Conservation (phyloP, 2,888 invertebrate genomes). For the Agriopis aurantiaria region DNA sequence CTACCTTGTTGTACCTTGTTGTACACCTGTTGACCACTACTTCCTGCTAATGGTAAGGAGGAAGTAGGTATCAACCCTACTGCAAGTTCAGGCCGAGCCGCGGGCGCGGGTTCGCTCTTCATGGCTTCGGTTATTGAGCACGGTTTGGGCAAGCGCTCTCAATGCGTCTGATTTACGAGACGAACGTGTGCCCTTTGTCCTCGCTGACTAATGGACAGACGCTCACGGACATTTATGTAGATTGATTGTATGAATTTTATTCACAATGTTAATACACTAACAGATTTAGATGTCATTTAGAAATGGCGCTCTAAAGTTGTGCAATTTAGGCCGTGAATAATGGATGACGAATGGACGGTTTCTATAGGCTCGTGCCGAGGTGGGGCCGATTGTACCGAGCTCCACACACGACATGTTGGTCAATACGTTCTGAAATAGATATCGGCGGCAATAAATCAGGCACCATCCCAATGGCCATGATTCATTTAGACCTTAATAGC, state of each 20-base stretch:
- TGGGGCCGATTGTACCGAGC: conserved; percentile 72
- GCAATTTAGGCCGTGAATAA: conserved; percentile 86
- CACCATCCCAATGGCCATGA: conserved; percentile 47
- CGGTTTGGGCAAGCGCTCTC: conserved; percentile 83
- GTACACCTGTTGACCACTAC: not conserved
- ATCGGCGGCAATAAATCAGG: conserved; percentile 44
- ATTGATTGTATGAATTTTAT: conserved; percentile 87
- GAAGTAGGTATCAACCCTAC: conserved; percentile 21
- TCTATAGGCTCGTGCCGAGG: conserved; percentile 79
- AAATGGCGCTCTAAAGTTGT: conserved; percentile 86
- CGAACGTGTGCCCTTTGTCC: conserved; percentile 86
- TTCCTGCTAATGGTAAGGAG: conserved; percentile 3
- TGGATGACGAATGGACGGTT: conserved; percentile 84
- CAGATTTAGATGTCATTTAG: conserved; percentile 87
- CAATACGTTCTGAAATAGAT: conserved; percentile 46
- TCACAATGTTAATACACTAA: conserved; percentile 87
- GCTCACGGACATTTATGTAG: conserved; percentile 87
- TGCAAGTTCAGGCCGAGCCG: conserved; percentile 37
- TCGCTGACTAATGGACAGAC: conserved; percentile 86
- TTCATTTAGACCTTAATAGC: conserved; percentile 39
- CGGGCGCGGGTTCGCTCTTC: conserved; percentile 55
- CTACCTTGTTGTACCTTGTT: no score
- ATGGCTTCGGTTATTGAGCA: conserved; percentile 76
- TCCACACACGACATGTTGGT: conserved; percentile 60
- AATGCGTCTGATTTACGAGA: conserved; percentile 85